Conservation (phyloP, 2,888 invertebrate genomes). For the Drosophila ustulata region DNA sequence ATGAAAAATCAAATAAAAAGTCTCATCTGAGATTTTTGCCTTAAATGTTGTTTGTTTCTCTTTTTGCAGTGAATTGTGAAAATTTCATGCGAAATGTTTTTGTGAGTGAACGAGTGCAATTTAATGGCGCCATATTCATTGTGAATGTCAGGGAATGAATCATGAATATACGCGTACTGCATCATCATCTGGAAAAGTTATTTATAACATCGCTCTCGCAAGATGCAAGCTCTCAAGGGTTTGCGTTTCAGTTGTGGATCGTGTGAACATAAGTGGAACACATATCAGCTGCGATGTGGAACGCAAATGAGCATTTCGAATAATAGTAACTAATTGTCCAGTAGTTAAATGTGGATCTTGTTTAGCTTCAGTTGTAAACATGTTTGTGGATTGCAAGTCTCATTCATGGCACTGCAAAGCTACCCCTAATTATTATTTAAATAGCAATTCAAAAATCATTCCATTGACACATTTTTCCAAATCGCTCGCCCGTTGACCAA, state of each 20-base stretch:
- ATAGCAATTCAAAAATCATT: slow-evolving; percentile 48
- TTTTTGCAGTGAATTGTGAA: slow-evolving; percentile 13
- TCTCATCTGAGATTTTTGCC: slow-evolving; percentile 30
- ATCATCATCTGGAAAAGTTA: slow-evolving; percentile 16
- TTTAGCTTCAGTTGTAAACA: no score
- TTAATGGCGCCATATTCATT: slow-evolving; percentile 50
- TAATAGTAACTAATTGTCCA: background rate
- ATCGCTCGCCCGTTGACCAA: slow-evolving; percentile 50
- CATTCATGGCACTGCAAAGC: background rate
- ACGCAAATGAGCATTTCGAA: background rate
- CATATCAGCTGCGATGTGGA: background rate
- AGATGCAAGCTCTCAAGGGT: slow-evolving; percentile 8
- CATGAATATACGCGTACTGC: slow-evolving; percentile 12
- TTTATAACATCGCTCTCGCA: slow-evolving; percentile 13
- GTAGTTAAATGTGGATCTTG: background rate
- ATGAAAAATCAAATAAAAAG: slow-evolving; percentile 44
- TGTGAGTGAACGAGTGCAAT: slow-evolving; percentile 27
- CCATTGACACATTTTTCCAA: slow-evolving; percentile 59
- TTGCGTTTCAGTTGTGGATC: slow-evolving; percentile 13
- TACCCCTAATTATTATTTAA: slow-evolving; percentile 4
- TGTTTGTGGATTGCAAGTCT: background rate
- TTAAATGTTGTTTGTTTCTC: slow-evolving; percentile 21
- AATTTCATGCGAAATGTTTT: slow-evolving; percentile 35
- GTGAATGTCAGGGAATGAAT: slow-evolving; percentile 47
- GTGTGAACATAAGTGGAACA: slow-evolving; percentile 10